A percentile compares a stretch with the other conserved stretches of the same genome.
phyloP scores from a whole-genome alignment of 2,113 vertebrate species.

The Camelus bactrianus region DNA sequence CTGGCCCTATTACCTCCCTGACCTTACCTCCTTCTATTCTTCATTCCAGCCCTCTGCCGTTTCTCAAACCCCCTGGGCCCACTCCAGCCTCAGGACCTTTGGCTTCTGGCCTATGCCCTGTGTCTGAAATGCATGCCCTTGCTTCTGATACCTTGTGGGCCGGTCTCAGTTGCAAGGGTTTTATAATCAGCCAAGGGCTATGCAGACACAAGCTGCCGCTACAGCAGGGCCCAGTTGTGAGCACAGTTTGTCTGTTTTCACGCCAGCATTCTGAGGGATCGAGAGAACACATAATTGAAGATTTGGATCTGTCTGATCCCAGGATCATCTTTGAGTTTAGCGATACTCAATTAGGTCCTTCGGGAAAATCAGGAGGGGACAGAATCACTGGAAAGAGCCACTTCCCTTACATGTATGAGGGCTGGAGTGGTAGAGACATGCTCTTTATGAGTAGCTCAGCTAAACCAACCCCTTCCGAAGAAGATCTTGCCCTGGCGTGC shows the following conservation, averaged over 20 bases:
- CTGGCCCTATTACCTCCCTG: no score
- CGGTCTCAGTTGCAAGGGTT: neutral
- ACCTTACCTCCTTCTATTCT: no score
- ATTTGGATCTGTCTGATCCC: neutral
- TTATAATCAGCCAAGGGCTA: neutral
- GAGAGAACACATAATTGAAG: no score
- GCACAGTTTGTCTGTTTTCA: neutral
- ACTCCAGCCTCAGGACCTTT: neutral
- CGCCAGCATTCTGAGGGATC: neutral
- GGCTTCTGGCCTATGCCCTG: neutral
- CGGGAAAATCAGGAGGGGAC: neutral
- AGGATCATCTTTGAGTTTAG: no score
- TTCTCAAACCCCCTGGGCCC: neutral
- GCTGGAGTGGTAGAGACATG: neutral
- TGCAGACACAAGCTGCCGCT: neutral
- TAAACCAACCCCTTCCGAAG: neutral
- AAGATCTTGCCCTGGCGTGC: neutral
- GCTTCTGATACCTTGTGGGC: no score
- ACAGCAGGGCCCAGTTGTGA: neutral
- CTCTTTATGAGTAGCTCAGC: neutral
- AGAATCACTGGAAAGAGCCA: neutral
- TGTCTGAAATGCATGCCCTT: neutral
- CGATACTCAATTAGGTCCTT: no score
- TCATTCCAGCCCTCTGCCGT: neutral
- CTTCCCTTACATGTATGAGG: neutral